A percentile compares a stretch with the other conserved stretches of the same genome.
Evolutionary conservation across 2,797 vertebrate species (phyloP).

Genomic region (Aphelocoma californica): DNA sequence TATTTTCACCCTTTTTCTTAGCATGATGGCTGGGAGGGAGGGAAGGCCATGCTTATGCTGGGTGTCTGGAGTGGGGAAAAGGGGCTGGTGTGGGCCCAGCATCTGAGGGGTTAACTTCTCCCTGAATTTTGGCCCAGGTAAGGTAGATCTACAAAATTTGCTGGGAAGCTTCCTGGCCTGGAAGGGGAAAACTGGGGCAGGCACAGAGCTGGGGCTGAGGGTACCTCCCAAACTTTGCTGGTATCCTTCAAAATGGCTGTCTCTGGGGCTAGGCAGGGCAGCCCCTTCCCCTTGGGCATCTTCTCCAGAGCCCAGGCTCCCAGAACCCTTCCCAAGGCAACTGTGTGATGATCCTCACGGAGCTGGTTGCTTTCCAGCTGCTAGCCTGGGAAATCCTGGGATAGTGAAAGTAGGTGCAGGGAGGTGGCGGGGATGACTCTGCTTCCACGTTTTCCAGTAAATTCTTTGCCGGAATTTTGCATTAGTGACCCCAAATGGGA

Average conservation of each 20-base stretch:
- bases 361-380: neutral
- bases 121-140: neutral
- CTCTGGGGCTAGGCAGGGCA: neutral
- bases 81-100: no score
- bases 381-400: neutral
- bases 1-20: neutral
- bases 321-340: neutral
- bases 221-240: neutral
- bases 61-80: neutral
- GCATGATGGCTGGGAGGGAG: neutral
- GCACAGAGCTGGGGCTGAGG: no score
- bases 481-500: neutral
- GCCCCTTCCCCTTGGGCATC: neutral
- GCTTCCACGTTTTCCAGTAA: neutral
- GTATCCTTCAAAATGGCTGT: neutral
- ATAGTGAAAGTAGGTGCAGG: neutral
- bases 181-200: neutral
- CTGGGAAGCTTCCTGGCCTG: neutral
- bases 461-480: neutral
- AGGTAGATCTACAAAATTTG: neutral
- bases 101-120: neutral
- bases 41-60: neutral
- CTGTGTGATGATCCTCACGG: no score
- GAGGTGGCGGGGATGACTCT: neutral
- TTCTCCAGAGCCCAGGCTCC: neutral